Base-by-base conservation (phyloP, 1,140 invertebrate species). In the Scaptomyza montana region DNA sequence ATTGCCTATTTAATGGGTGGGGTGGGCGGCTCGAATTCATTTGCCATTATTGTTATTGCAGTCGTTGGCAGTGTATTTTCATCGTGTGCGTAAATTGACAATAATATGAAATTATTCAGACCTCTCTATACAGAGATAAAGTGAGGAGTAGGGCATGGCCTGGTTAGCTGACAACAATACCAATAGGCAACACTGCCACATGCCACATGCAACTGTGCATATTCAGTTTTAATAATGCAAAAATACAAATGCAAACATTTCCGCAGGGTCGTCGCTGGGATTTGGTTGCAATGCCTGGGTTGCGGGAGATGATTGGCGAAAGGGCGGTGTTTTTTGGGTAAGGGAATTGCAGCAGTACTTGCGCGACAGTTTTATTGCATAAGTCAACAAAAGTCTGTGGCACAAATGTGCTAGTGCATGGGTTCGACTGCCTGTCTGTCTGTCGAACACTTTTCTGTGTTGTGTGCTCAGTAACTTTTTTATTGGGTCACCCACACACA, bases 161-260 rank as follows among this genome's bases (percentile, higher is more conserved):
- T 59, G 56, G 21, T 59, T 30, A 39, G 49, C 21, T 63, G 54
- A 45, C 39, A 72, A 65, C 67, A 81, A 81, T 72, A 57, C 51
- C 36, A 72, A 72, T 70, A 74, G 61, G 62, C 53, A 70, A 62
- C 66, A 43, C 39, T 41, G 39, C 39, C 39, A 41, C 39, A 74
- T 72, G 66, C 59, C 39, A 43, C 39, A 74, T 72, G 66, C 59
- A 76, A 77, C 51, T 78, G 56, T 59, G 64, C 85, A 89, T 89
- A 89, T 89, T 89, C 84, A 80, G 80, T 89, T 89, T 89, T 89
- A 89, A 89, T 89, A 89, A 89, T 89, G 84, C 84, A 89, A 68
- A 89, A 80, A 89, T 89, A 89, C 85, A 84, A 89, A 89, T 84
- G 85, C 85, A 89, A 89, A 89, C 84, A 89, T 89, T 80, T 89